Evolutionary conservation across 2,113 vertebrate genomes (phyloP).

Genomic region (Epinephelus moara): DNA sequence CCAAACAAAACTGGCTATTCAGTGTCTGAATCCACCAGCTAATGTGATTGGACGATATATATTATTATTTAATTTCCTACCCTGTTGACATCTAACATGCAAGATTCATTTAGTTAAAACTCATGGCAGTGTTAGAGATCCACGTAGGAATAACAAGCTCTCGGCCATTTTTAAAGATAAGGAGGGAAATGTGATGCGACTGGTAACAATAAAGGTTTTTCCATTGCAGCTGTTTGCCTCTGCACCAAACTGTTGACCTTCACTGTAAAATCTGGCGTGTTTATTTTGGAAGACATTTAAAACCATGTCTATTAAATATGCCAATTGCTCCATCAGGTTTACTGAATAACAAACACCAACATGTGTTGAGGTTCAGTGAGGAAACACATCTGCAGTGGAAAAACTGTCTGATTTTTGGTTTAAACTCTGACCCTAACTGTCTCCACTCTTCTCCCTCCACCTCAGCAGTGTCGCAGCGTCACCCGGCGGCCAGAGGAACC

Average conservation of each 20-base stretch:
- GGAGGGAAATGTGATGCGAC: not conserved
- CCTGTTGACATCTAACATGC: slow-evolving; percentile 55
- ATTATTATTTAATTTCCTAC: slow-evolving; percentile 42
- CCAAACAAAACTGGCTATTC: not conserved
- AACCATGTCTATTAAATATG: too few relatives aligned
- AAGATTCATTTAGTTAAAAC: slow-evolving; percentile 18
- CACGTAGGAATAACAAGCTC: slow-evolving; percentile 40
- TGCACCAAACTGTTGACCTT: not conserved
- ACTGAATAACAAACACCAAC: not conserved
- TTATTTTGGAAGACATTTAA: not conserved
- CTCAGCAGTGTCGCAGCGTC: slow-evolving; percentile 84
- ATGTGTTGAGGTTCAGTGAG: not conserved
- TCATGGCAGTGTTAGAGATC: not conserved
- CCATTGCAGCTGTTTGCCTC: slow-evolving; percentile 14
- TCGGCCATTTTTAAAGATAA: not conserved
- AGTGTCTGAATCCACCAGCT: slow-evolving; percentile 24
- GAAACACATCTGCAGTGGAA: slow-evolving; percentile 32
- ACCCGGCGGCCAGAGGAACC: slow-evolving; percentile 91
- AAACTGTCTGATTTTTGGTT: not conserved
- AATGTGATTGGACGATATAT: not conserved
- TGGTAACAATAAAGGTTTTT: slow-evolving; percentile 17
- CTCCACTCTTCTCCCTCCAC: not conserved
- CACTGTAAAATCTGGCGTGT: not conserved
- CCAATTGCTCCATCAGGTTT: not conserved
- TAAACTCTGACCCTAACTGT: not conserved